These are phyloP conservation scores for Helicolenus hilgendorfi DNA, from an alignment of 2,797 vertebrate species.

Conservation along the genomic window DNA sequence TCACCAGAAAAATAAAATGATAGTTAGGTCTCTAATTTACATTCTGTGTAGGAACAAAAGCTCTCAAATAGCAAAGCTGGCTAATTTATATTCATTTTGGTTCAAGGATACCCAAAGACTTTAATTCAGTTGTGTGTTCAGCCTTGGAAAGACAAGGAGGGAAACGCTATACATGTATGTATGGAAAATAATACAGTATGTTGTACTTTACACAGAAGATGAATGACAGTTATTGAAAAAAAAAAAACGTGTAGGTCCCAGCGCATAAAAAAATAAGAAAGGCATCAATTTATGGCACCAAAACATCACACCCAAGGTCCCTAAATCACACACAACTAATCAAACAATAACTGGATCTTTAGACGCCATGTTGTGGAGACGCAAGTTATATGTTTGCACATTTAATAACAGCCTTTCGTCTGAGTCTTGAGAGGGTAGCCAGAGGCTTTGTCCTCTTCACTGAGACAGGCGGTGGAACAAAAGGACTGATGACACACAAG, in stretches of 20 bases:
- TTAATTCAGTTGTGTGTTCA: not conserved
- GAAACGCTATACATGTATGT: not conserved
- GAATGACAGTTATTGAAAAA: not conserved
- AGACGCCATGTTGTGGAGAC: not conserved
- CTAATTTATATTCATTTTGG: not conserved
- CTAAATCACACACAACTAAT: not conserved
- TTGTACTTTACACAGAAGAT: not conserved
- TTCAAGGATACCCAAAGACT: not conserved
- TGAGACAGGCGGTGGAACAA: constrained; percentile 40
- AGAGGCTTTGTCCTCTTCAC: constrained; percentile 30
- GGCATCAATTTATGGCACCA: not conserved
- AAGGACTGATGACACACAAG: constrained; percentile 51
- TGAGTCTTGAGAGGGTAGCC: not conserved
- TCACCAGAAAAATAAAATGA: not conserved
- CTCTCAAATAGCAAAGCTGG: not conserved
- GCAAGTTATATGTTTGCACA: constrained; percentile 6
- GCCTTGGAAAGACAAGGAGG: not conserved
- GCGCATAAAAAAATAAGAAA: not conserved
- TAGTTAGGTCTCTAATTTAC: not conserved
- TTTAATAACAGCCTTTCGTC: constrained; percentile 43
- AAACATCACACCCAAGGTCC: not conserved
- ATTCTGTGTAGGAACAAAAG: not conserved
- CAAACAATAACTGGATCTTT: not conserved
- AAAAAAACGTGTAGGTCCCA: not conserved
- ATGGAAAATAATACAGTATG: not conserved